Evolutionary conservation across 2,113 vertebrate genomes (phyloP).

Genomic region (Muntiacus muntjak): DNA sequence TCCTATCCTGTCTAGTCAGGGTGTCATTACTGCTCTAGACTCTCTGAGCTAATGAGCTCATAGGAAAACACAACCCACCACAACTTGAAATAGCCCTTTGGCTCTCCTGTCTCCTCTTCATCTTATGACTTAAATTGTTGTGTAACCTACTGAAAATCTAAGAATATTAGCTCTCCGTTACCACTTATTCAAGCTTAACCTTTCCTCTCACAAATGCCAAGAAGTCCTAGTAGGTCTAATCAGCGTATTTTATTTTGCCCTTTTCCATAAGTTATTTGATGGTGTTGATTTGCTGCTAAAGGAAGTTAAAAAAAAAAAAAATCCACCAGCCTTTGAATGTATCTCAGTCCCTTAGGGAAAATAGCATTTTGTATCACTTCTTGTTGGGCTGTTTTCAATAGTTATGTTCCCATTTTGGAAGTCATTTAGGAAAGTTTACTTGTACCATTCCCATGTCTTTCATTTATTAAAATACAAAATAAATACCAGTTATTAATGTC

Average conservation of each 20-base stretch:
- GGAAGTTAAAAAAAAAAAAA: not conserved
- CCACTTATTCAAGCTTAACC: constrained; percentile 40
- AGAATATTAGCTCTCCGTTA: constrained; percentile 63
- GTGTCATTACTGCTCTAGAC: constrained; percentile 27
- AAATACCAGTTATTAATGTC: not conserved
- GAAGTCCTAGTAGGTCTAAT: constrained; percentile 43
- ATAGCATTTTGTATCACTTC: not conserved
- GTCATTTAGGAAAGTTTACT: not conserved
- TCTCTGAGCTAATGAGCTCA: not conserved
- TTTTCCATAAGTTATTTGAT: constrained; percentile 38
- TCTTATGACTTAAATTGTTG: not conserved
- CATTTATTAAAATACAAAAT: not conserved
- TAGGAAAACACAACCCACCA: not conserved
- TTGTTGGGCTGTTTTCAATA: not conserved
- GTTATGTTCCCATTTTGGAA: not conserved
- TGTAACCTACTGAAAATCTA: constrained; percentile 18
- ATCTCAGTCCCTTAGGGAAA: not conserved
- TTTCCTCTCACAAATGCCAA: constrained; percentile 43
- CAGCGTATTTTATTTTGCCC: constrained; percentile 27
- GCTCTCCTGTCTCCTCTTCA: not conserved
- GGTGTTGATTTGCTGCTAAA: constrained; percentile 6
- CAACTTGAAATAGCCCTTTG: not conserved
- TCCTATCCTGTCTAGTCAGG: constrained; percentile 49
- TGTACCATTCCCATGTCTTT: not conserved
- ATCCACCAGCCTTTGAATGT: not conserved